These are phyloP conservation scores for Teleogryllus oceanicus DNA, from an alignment of 2,888 invertebrate genomes.

Conservation along the genomic window DNA sequence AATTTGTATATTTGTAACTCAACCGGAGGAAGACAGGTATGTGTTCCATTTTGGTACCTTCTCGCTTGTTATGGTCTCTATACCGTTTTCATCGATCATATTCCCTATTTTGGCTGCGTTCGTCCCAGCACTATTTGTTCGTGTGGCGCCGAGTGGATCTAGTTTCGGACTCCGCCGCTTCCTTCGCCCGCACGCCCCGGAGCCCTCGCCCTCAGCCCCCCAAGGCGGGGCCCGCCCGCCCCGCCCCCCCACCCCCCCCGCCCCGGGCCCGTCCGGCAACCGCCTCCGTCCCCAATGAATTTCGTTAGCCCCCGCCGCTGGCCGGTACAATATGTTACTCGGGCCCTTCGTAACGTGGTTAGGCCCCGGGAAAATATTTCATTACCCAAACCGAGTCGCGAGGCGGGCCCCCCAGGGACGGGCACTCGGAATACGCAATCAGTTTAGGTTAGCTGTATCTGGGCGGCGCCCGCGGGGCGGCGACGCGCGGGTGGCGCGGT, in stretches of 20 bases:
- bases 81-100: no score
- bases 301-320: slow-evolving; percentile 26
- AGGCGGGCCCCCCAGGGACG: no score
- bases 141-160: no score
- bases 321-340: slow-evolving; percentile 31
- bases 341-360: slow-evolving; percentile 32
- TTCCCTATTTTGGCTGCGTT: no score
- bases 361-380: slow-evolving; percentile 33
- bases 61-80: no score
- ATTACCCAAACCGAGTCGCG: slow-evolving; percentile 29
- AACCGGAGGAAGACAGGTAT: no score
- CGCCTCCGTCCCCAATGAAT: slow-evolving; percentile 29
- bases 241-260: background rate
- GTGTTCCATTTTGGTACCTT: no score
- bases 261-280: background rate
- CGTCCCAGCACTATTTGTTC: no score
- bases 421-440: slow-evolving; percentile 29
- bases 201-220: slow-evolving; percentile 21
- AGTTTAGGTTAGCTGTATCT: slow-evolving; percentile 28
- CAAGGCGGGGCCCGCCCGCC: slow-evolving; percentile 19
- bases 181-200: slow-evolving; percentile 2
- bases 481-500: no score
- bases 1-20: no score
- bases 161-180: background rate
- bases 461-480: background rate